These are phyloP conservation scores for Montipora capricornis DNA, from an alignment of 64 coral and sea anemone species.

Conservation along the genomic window DNA sequence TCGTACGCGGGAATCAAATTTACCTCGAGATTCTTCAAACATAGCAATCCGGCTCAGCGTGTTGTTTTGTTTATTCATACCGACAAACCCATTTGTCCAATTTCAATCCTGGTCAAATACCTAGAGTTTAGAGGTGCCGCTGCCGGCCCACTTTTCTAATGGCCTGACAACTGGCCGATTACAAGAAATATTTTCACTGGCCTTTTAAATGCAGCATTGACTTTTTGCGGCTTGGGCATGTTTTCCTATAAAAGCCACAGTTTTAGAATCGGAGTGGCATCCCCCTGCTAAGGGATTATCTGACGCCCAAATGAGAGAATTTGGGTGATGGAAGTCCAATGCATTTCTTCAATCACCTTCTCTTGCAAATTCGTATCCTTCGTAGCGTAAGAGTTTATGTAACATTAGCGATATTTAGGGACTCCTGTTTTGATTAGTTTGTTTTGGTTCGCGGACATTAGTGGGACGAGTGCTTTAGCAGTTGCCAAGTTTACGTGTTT, in stretches of 20 bases:
- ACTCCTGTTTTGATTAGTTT: not conserved
- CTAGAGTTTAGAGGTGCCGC: not conserved
- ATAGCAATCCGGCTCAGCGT: conserved; percentile 17
- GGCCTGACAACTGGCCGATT: conserved; percentile 19
- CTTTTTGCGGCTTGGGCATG: conserved; percentile 55
- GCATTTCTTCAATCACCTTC: conserved; percentile 33
- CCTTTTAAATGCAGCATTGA: conserved; percentile 17
- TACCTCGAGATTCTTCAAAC: conserved; percentile 28
- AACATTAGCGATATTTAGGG: no score
- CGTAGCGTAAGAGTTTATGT: no score
- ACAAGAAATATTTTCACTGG: not conserved
- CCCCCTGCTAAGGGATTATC: conserved; percentile 55
- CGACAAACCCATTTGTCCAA: conserved; percentile 46
- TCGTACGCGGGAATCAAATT: not conserved
- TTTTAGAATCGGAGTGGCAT: conserved; percentile 59
- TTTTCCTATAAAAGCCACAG: conserved; percentile 64
- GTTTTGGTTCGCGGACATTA: not conserved
- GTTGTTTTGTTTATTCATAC: conserved; percentile 14
- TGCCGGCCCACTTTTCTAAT: conserved; percentile 29
- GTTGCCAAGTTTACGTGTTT: not conserved
- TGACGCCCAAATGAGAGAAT: conserved; percentile 48
- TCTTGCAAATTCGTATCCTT: not conserved
- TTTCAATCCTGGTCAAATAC: conserved; percentile 31
- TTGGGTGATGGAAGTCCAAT: conserved; percentile 42
- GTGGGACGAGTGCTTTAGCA: not conserved